Conservation (phyloP, 2,113 vertebrate genomes). For the Catagonus wagneri region DNA sequence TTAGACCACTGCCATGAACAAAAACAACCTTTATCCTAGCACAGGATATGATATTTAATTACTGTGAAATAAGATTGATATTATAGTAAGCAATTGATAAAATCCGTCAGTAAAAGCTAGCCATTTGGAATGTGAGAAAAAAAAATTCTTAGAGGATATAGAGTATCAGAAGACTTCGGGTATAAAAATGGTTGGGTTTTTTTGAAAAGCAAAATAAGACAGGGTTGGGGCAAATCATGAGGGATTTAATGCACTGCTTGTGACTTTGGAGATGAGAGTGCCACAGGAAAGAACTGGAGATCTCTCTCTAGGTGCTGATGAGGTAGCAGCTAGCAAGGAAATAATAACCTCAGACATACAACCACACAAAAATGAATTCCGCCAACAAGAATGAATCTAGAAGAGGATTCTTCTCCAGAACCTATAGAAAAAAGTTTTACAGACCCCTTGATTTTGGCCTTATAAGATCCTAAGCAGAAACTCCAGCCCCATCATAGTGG, state of each 20-base stretch:
- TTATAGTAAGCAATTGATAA: neutral
- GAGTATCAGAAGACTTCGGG: neutral
- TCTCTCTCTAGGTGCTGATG: neutral
- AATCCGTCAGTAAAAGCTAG: neutral
- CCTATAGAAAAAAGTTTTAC: neutral
- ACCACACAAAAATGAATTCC: neutral
- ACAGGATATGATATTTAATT: neutral
- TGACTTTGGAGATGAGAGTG: neutral
- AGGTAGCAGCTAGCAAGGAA: neutral
- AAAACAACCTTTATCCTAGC: neutral
- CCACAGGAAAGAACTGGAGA: too few relatives aligned
- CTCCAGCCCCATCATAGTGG: neutral
- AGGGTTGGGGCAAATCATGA: neutral
- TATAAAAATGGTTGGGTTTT: neutral
- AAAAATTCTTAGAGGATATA: neutral
- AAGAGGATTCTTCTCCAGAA: neutral
- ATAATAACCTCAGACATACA: too few relatives aligned
- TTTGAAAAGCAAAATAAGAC: neutral
- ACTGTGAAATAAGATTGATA: neutral
- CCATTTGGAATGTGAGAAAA: neutral
- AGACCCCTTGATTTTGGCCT: neutral
- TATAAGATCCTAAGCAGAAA: neutral
- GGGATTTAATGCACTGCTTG: fast-evolving
- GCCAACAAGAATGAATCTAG: neutral
- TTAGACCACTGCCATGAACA: neutral